Evolutionary conservation across 1,140 invertebrate genomes (phyloP).

Genomic region (Drosophila burlai): DNA sequence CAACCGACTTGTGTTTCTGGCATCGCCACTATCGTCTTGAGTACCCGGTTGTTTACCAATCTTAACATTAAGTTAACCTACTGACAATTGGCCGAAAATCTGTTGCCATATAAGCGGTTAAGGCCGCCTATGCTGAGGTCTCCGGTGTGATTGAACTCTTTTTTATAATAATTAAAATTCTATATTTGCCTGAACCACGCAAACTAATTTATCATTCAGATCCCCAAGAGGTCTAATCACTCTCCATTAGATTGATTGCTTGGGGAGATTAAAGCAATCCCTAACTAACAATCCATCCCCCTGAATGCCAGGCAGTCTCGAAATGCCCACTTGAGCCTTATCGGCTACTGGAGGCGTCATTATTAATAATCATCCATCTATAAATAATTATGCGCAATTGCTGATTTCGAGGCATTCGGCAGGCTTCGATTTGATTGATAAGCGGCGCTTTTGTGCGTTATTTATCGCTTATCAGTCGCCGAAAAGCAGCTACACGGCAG

Average conservation of each 20-base stretch:
- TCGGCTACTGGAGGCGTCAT: conserved; percentile 29
- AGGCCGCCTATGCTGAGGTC: neutral
- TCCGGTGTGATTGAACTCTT: too few species aligned
- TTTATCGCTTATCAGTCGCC: conserved; percentile 32
- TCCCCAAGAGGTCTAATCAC: conserved; percentile 6
- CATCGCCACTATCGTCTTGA: neutral
- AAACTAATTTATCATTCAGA: neutral
- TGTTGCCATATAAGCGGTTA: neutral
- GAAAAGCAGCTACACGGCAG: conserved; percentile 8
- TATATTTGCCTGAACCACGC: neutral
- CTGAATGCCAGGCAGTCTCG: conserved; percentile 35
- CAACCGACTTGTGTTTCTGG: neutral
- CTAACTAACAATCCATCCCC: neutral
- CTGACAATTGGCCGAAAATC: neutral
- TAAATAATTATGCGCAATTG: conserved; percentile 48
- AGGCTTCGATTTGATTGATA: conserved; percentile 54
- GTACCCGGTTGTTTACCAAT: neutral
- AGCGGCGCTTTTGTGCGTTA: conserved; percentile 27
- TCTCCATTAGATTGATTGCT: neutral
- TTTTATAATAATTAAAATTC: neutral
- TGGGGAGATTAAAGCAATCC: conserved; percentile 12
- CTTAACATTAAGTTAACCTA: neutral
- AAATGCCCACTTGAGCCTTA: conserved; percentile 25
- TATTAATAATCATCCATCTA: conserved; percentile 48
- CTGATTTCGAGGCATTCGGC: conserved; percentile 22